Conservation (phyloP, 1,140 invertebrate species). For the Drosophila dunni region DNA sequence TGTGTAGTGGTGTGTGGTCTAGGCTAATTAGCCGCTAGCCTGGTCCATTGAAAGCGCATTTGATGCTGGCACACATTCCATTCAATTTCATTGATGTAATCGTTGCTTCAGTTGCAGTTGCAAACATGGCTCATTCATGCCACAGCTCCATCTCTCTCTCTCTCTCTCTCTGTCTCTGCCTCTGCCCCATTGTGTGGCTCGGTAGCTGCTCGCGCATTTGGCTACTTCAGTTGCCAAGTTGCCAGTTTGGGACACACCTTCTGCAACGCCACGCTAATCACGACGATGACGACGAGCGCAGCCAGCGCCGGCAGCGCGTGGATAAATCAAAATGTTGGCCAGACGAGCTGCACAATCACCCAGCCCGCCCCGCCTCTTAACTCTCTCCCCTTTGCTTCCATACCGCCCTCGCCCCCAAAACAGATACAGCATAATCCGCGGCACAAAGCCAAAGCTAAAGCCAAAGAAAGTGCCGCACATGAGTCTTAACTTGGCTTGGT, state of each 20-base stretch:
- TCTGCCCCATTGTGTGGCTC: conserved; percentile 39
- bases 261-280: conserved; percentile 78
- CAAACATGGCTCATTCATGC: conserved; percentile 61
- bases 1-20: conserved; percentile 61
- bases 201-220: conserved; percentile 57
- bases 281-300: conserved; percentile 37
- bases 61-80: conserved; percentile 68
- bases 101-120: conserved; percentile 27
- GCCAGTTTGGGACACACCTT: conserved; percentile 80
- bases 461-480: conserved; percentile 74
- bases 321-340: conserved; percentile 80
- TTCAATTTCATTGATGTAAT: conserved; percentile 76
- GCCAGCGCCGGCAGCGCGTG: conserved; percentile 63
- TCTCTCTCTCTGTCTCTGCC: conserved; percentile 17
- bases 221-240: conserved; percentile 76
- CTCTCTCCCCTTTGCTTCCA: not conserved
- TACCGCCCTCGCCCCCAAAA: not conserved
- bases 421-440: conserved; percentile 60
- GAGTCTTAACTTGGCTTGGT: conserved; percentile 25
- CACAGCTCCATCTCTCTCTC: conserved; percentile 6
- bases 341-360: conserved; percentile 51
- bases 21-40: conserved; percentile 64
- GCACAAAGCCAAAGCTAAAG: conserved; percentile 30
- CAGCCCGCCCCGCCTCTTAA: conserved; percentile 14
- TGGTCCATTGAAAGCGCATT: conserved; percentile 66